Conservation (phyloP, 2,113 vertebrate species). For the Eleginops maclovinus region DNA sequence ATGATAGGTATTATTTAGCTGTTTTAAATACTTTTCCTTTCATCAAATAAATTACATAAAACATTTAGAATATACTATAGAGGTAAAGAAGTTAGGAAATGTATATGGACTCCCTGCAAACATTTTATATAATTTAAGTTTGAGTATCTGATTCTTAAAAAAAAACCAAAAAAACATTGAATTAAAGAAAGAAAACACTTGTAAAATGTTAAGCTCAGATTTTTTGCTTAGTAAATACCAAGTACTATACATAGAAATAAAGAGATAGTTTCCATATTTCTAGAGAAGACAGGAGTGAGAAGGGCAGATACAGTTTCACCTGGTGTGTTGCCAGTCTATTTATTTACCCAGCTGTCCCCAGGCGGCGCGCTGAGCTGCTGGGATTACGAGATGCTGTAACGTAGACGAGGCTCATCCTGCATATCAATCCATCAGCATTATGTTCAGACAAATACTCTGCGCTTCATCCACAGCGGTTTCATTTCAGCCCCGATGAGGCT, state of each 20-base stretch:
- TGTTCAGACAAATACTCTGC: slow-evolving; percentile 59
- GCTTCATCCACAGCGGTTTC: slow-evolving; percentile 36
- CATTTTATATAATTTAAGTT: no score
- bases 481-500: slow-evolving; percentile 49
- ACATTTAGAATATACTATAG: no score
- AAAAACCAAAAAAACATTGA: background rate
- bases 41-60: background rate
- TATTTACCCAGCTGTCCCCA: slow-evolving; percentile 45
- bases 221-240: no score
- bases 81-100: no score
- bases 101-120: no score
- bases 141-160: no score
- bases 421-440: slow-evolving; percentile 62
- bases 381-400: slow-evolving; percentile 55
- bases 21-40: background rate
- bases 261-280: background rate
- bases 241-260: background rate
- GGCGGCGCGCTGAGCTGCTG: slow-evolving; percentile 31
- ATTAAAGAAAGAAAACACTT: background rate
- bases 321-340: slow-evolving; percentile 11
- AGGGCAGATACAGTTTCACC: slow-evolving; percentile 6
- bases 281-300: background rate
- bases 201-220: no score
- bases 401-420: slow-evolving; percentile 49
- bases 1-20: background rate